Evolutionary conservation across 1,140 invertebrate genomes (phyloP).

Genomic region (Aphidius ervi): DNA sequence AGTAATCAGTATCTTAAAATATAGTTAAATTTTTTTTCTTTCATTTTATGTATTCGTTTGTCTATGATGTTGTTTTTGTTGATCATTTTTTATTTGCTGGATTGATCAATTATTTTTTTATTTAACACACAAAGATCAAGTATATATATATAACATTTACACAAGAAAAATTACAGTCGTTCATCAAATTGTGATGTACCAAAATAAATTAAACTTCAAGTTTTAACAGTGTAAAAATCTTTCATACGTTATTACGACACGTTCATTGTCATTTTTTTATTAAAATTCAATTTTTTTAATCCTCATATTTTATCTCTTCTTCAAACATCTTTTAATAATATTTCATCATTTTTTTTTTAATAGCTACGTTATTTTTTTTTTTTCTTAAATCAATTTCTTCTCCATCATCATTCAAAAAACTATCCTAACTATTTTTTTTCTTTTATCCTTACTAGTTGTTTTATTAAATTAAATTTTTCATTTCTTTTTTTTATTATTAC

Average conservation of each 20-base stretch:
- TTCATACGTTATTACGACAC: slow-evolving; percentile 36
- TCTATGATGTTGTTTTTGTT: slow-evolving; percentile 7
- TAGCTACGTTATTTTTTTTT: not conserved
- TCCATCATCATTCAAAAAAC: slow-evolving; percentile 6
- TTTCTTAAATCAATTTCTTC: slow-evolving; percentile 1
- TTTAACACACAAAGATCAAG: slow-evolving; percentile 28
- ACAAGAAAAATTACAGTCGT: slow-evolving; percentile 4
- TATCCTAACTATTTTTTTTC: slow-evolving; percentile 3
- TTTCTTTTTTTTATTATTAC: slow-evolving; percentile 1
- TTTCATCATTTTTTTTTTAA: slow-evolving; percentile 15
- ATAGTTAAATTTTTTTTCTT: slow-evolving; percentile 38
- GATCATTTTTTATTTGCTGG: slow-evolving; percentile 8
- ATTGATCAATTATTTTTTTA: slow-evolving; percentile 26
- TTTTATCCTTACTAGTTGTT: slow-evolving; percentile 2
- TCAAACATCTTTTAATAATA: slow-evolving; percentile 41
- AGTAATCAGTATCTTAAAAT: slow-evolving; percentile 50
- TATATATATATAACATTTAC: not conserved
- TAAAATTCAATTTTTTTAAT: not conserved
- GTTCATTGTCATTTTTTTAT: slow-evolving; percentile 31
- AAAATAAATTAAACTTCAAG: slow-evolving; percentile 55
- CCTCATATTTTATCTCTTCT: slow-evolving; percentile 29
- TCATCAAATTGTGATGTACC: slow-evolving; percentile 53
- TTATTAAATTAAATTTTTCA: slow-evolving; percentile 6
- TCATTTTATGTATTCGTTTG: slow-evolving; percentile 5
- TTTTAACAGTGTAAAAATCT: slow-evolving; percentile 54